These are phyloP conservation scores for Planiliza haematocheilus DNA, from an alignment of 2,113 vertebrate species.

Conservation along the genomic window DNA sequence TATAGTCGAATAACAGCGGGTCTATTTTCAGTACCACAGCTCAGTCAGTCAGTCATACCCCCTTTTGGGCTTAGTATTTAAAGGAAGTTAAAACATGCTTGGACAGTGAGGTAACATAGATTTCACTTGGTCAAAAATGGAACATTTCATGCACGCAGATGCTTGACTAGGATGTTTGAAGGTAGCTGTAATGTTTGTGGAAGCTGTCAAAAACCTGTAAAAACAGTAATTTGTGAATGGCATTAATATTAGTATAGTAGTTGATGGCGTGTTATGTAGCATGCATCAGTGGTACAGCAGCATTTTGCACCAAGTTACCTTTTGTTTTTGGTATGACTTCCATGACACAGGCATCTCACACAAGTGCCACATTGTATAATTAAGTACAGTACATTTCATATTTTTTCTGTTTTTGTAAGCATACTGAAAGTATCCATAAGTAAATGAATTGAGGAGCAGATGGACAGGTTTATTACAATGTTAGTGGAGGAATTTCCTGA, in stretches of 20 bases:
- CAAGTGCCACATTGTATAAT: no score
- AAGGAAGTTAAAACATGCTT: constrained; percentile 63
- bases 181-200: constrained; percentile 66
- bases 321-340: not conserved
- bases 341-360: not conserved
- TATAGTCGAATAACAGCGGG: constrained; percentile 59
- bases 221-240: constrained; percentile 11
- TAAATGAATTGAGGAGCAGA: no score
- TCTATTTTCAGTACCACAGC: constrained; percentile 63
- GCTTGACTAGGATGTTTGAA: constrained; percentile 65
- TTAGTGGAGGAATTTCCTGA: not conserved
- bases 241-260: constrained; percentile 37
- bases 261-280: constrained; percentile 55
- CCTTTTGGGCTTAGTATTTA: constrained; percentile 34
- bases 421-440: no score
- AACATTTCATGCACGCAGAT: constrained; percentile 34
- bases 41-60: constrained; percentile 16
- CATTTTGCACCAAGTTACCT: not conserved
- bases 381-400: no score
- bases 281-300: constrained; percentile 8
- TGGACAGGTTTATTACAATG: not conserved
- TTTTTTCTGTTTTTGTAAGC: no score
- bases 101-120: constrained; percentile 47
- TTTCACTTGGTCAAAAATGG: constrained; percentile 62
- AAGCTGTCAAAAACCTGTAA: constrained; percentile 54